Base-by-base conservation (phyloP, 2,888 invertebrate genomes). In the Hoplodrina ambigua region DNA sequence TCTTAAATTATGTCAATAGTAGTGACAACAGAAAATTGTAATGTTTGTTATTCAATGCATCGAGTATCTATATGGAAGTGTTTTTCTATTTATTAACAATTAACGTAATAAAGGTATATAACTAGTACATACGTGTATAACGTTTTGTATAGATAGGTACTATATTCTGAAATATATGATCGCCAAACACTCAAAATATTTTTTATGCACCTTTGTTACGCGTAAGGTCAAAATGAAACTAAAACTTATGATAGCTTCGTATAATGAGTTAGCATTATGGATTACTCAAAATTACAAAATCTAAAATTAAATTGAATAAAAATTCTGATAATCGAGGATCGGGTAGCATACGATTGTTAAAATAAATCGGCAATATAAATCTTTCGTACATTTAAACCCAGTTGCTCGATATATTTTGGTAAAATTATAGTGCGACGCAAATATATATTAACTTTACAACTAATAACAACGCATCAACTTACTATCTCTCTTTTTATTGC, bases 11-110 rank as follows among this genome's bases (percentile, higher is more conserved):
- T 72, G 64, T 67, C 77, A 88, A 89, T 88, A 90, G 89, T 86
- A 88, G 83, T 81, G 78, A 87, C 89, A 89, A 89, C 87, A 87
- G 83, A 75, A 74, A 72, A 72, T 76, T 72, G 72, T 69, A 75
- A 76, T 66, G 33, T 66, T 65, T 68, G 58, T 72, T 71, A 74
- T 72, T 70, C 72, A 76, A 74, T 63, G 80, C 77, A 71, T 68
- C 53, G 61, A 74, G 75, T 76, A 63, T 66, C 62, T 69, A 74
- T 60, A 61, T 75, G 74, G 77, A 79, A 76, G 78, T 79, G 82
- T 84, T 72, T 25, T 59, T 83, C 70, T 80, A 78, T 70, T 69
- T 60, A 81, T 81, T 72, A 85, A 84, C 80, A 83, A 83, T 82
- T 84, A 83, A 83, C 83, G 82, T 64, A 84, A 84, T 83, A 82